Evolutionary conservation across 2,797 vertebrate species (phyloP), one percentile per base, ranked within the genome.

Genomic region (Acanthopagrus latus): DNA sequence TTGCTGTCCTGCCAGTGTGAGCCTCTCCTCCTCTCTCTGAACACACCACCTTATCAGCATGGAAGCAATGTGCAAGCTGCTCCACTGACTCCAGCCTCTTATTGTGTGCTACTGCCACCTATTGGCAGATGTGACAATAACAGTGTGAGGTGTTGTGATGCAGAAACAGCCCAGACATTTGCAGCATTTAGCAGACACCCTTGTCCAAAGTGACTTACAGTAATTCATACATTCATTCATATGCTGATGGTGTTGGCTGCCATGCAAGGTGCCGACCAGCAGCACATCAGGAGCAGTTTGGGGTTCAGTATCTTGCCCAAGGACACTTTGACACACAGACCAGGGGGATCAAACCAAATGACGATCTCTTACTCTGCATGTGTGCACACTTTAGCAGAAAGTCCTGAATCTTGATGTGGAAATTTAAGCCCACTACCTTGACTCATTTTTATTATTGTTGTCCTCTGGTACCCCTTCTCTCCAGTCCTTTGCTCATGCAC

Each of bases 51-150:
- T 63, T 5, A 44, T 57, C 58, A 51, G 66, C 71, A 46, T 27
- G 29, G 55, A 50, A 20, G 7, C 44, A 48, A 7, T 25, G 23
- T 18, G 5, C n/a, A 29, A 33, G 21, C 47, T 48, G 46, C 3
- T 54, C n/a, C 11, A 4, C 2, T 7, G 9, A 48, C 27, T 17
- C 7, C 1, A 0, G 1, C 17, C n/a, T 70, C 56, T 23, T 20
- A 6, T 52, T 75, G 81, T 87, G 9, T 55, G 50, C 3, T 80
- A 44, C 82, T 46, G 63, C 80, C 88, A 74, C 38, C 88, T 74
- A 62, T 78, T 76, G 90, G 82, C 13, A 27, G 17, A 50, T 25
- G 25, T 25, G 25, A 25, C 25, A 25, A 25, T 25, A 3, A 25
- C 23, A 48, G 23, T 12, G 55, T 23, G 3, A n/a, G 9, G 13